These are phyloP conservation scores for Leucopsar rothschildi DNA, from an alignment of 2,113 vertebrate species.

Conservation along the genomic window DNA sequence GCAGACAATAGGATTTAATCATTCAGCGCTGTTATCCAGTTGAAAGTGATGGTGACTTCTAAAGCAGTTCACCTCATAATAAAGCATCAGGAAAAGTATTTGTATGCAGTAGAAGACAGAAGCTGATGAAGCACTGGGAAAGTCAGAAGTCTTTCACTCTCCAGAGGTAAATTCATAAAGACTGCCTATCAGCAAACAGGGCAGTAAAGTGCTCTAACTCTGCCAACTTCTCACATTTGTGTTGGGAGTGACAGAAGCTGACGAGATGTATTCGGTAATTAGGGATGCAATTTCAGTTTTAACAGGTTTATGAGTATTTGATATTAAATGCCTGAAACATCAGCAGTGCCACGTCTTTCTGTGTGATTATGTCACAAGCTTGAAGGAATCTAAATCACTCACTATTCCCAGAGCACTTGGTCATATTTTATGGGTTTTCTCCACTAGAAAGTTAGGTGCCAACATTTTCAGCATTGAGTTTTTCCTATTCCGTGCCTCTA, in stretches of 20 bases:
- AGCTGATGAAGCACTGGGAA: background rate
- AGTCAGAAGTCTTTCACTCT: background rate
- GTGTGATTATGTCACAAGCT: background rate
- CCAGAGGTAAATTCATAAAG: background rate
- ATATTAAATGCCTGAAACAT: background rate
- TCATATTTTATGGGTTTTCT: background rate
- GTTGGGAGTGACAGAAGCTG: background rate
- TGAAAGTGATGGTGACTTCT: background rate
- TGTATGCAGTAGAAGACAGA: background rate
- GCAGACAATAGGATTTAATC: constrained; percentile 13
- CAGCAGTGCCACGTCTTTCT: background rate
- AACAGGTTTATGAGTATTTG: background rate
- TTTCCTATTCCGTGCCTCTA: background rate
- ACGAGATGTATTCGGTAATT: constrained; percentile 5
- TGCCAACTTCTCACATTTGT: background rate
- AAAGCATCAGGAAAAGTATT: background rate
- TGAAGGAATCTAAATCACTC: background rate
- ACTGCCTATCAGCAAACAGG: background rate
- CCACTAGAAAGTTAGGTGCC: background rate
- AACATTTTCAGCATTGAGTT: background rate
- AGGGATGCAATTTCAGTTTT: background rate
- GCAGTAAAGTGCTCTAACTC: background rate
- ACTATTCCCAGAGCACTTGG: background rate
- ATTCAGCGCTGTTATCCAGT: background rate
- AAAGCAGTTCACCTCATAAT: background rate